A percentile compares a stretch with the other conserved stretches of the same genome.
phyloP scores from a whole-genome alignment of 2,888 invertebrate species.

The Deladenus siricidicola region DNA sequence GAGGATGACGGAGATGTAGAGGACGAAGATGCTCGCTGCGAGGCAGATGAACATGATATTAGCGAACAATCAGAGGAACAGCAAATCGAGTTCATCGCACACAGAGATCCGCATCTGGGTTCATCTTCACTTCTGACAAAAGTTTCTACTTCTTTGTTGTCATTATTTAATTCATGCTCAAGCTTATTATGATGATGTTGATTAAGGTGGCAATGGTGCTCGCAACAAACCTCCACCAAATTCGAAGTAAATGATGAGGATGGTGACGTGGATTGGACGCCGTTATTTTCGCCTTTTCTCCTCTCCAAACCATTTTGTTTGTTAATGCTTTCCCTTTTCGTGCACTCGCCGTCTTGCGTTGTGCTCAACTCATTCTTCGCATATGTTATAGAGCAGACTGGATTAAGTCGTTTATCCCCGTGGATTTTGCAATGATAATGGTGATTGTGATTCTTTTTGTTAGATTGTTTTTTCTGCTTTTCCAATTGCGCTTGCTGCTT shows the following conservation, averaged over 20 bases:
- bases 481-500: not conserved
- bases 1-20: constrained; percentile 14
- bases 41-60: not conserved
- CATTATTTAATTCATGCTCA: too few species aligned
- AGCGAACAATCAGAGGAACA: not conserved
- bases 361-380: too few species aligned
- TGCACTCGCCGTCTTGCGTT: too few species aligned
- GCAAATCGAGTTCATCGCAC: not conserved
- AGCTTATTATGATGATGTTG: too few species aligned
- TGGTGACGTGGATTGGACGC: not conserved
- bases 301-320: too few species aligned
- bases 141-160: too few species aligned
- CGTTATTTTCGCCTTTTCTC: not conserved
- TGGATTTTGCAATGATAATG: not conserved
- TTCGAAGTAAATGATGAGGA: not conserved
- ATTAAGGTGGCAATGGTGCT: not conserved
- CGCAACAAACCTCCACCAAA: not conserved
- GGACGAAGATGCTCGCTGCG: not conserved
- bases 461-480: too few species aligned
- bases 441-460: not conserved
- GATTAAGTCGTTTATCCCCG: not conserved
- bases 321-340: too few species aligned
- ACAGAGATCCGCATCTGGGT: not conserved
- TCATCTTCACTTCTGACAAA: not conserved
- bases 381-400: too few species aligned